These are phyloP conservation scores for Myripristis murdjan DNA, from an alignment of 2,797 vertebrate genomes.

Conservation along the genomic window DNA sequence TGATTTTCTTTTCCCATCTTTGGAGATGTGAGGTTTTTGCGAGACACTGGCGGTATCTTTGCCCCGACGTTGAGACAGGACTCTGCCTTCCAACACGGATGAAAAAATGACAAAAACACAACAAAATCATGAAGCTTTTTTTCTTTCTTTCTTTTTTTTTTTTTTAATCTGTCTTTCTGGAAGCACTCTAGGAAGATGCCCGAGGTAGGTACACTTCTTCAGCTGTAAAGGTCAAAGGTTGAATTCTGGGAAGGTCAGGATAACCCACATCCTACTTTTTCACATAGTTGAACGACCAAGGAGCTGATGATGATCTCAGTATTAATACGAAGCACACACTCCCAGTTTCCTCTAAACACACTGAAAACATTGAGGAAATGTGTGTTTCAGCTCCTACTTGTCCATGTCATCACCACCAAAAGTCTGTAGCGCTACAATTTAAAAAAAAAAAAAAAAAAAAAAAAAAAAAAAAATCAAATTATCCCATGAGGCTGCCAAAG, in stretches of 20 bases:
- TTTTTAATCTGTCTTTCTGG: constrained; percentile 32
- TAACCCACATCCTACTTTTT: constrained; percentile 7
- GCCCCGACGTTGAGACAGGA: not conserved
- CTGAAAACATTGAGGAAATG: too few species aligned
- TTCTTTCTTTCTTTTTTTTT: constrained; percentile 3
- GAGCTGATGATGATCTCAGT: not conserved
- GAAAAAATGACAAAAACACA: constrained; percentile 19
- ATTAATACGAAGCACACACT: too few species aligned
- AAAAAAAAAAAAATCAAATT: too few species aligned
- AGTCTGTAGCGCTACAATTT: too few species aligned
- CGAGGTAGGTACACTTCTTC: constrained; percentile 40
- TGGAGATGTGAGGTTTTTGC: not conserved
- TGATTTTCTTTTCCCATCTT: not conserved
- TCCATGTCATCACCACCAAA: too few species aligned
- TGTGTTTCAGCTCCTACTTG: too few species aligned
- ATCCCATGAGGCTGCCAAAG: too few species aligned
- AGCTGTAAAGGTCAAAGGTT: constrained; percentile 12
- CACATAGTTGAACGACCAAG: constrained; percentile 46
- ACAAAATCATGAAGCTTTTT: constrained; percentile 26
- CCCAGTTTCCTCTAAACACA: too few species aligned
- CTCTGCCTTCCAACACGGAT: constrained; percentile 25
- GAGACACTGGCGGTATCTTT: constrained; percentile 9
- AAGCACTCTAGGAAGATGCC: constrained; percentile 24
- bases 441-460: too few species aligned
- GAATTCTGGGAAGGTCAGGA: constrained; percentile 53